Conservation (phyloP, 2,888 invertebrate genomes). For the Sesia apiformis region DNA sequence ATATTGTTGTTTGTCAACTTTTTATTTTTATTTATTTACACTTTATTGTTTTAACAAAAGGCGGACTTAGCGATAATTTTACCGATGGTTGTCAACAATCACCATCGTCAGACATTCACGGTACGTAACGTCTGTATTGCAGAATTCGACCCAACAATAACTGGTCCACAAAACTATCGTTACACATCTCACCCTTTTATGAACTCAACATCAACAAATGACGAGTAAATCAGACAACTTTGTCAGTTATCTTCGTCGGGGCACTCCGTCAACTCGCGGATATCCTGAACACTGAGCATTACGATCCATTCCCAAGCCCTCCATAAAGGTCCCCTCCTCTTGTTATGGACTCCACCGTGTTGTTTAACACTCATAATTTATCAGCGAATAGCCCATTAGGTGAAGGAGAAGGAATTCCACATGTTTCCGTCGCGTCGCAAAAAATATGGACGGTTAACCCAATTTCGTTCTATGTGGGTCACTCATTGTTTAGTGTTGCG, state of each 20-base stretch:
- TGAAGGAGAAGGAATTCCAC: conserved; percentile 25
- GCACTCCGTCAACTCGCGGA: conserved; percentile 30
- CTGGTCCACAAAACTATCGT: no score
- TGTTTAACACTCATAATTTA: conserved; percentile 47
- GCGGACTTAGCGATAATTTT: no score
- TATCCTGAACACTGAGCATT: conserved; percentile 20
- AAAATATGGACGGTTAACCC: conserved; percentile 49
- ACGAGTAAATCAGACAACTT: conserved; percentile 30
- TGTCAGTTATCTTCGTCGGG: conserved; percentile 19
- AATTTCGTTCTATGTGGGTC: conserved; percentile 21
- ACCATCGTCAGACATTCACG: no score
- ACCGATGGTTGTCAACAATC: no score
- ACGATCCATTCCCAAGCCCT: conserved; percentile 15
- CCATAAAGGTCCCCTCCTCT: conserved; percentile 16
- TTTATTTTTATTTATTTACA: no score
- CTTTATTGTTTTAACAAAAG: no score
- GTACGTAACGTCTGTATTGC: no score
- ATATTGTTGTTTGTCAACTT: no score
- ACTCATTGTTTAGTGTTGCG: not conserved
- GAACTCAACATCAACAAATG: conserved; percentile 4
- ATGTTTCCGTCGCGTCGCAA: conserved; percentile 21
- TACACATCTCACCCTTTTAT: no score
- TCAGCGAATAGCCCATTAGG: conserved; percentile 46
- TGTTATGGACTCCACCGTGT: conserved; percentile 22
- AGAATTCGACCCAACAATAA: no score